These are phyloP conservation scores for Meriones unguiculatus DNA, from an alignment of 2,113 vertebrate species.

Conservation along the genomic window DNA sequence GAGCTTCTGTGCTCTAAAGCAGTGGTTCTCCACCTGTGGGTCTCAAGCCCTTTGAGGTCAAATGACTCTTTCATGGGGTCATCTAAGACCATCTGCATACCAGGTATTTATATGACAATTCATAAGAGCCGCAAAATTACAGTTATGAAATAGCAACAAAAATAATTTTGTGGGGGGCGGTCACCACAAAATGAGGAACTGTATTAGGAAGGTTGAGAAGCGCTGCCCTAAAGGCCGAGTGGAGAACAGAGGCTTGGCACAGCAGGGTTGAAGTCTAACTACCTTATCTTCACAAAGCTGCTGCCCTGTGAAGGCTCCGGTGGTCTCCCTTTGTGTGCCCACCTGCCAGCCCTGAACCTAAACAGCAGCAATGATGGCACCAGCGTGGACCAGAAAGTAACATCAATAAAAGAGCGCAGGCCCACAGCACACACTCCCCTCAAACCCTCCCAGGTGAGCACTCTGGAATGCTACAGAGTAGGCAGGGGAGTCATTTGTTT, in stretches of 20 bases:
- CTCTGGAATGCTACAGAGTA: not conserved
- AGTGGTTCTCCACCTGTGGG: not conserved
- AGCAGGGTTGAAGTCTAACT: too few relatives aligned
- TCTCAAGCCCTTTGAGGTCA: not conserved
- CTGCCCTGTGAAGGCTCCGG: not conserved
- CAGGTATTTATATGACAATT: not conserved
- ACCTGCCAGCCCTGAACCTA: not conserved
- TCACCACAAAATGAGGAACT: not conserved
- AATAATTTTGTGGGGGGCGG: not conserved
- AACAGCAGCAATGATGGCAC: not conserved
- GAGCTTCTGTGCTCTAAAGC: accelerated
- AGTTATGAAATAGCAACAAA: not conserved
- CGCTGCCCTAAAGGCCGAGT: not conserved
- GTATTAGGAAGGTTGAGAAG: too few relatives aligned
- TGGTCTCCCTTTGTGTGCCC: not conserved
- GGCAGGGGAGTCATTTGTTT: conserved; percentile 53
- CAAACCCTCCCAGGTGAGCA: not conserved
- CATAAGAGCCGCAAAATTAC: not conserved
- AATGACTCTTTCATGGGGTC: not conserved
- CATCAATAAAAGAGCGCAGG: not conserved
- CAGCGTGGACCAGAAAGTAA: not conserved
- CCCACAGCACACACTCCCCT: not conserved
- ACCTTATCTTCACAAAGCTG: not conserved
- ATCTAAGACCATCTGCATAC: not conserved
- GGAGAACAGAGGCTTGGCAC: not conserved